A percentile compares a stretch with the other conserved stretches of the same genome.
Conservation (phyloP, 37 sponge, comb jelly and placozoan genomes). For the Oscarella lobularis region DNA sequence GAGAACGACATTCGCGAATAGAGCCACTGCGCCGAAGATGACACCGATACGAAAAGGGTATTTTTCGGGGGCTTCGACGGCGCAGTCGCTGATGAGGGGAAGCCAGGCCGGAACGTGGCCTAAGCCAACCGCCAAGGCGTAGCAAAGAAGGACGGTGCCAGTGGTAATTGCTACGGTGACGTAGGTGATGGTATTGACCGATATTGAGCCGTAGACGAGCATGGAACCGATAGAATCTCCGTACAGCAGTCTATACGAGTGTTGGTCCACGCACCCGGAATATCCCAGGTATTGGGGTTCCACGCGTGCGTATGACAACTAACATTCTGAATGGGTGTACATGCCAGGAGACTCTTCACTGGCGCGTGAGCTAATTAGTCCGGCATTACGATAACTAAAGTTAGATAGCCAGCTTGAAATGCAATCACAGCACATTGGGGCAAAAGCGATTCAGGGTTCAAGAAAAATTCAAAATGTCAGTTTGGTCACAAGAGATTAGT, state of each 20-base stretch:
- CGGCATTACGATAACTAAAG: no score
- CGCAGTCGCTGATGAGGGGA: conserved; percentile 77
- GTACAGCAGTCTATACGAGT: background rate
- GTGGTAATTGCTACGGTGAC: conserved; percentile 12
- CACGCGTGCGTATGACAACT: no score
- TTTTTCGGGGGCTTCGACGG: conserved; percentile 59
- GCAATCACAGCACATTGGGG: no score
- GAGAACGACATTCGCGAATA: conserved; percentile 21
- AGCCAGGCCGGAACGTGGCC: conserved; percentile 65
- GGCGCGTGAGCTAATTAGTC: no score
- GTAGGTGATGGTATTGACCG: conserved; percentile 17
- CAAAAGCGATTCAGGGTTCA: no score
- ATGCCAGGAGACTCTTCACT: no score
- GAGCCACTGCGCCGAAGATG: conserved; percentile 24
- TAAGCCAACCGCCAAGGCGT: conserved; percentile 36
- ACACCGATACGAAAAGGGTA: conserved; percentile 58
- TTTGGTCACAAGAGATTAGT: no score
- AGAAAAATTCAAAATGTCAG: no score
- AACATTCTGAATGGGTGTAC: no score
- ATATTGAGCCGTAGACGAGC: conserved; percentile 4
- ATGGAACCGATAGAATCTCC: background rate
- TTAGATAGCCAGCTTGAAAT: no score
- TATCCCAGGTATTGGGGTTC: no score
- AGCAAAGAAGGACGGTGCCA: conserved; percentile 57
- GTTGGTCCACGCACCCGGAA: no score